Base-by-base conservation (phyloP, 2,888 invertebrate species). In the Monoplex corrugatus region DNA sequence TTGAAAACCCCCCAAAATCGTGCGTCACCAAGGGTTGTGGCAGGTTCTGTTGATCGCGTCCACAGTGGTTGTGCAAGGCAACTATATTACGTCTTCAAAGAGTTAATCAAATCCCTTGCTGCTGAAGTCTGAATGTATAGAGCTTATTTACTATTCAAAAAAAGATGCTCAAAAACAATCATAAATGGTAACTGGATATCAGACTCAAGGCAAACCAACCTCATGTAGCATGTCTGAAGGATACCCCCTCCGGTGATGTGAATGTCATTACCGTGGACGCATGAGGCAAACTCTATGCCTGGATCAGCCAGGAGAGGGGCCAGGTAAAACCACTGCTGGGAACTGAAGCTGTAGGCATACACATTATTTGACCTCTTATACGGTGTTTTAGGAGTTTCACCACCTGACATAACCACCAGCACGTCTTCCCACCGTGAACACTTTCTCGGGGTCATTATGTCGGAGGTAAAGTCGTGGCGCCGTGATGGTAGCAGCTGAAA, bases 241-340 rank as follows among this genome's bases (percentile, higher is more conserved):
- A 92, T 91, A 1, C 94, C 94, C 3, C 94, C 94, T 0, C 94
- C 94, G 1, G 93, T 93, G 19, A 94, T 91, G 89, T 92, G 94
- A 40, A 94, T 94, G 68, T 94, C 94, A 80, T 93, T 94, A 38
- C 92, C 93, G 87, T 93, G 93, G 0, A 93, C 93, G 90, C 94
- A 94, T 0, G 94, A 93, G 0, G 94, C 93, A 88, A 94, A 94
- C 87, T 94, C 94, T 50, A 94, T 94, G 32, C 94, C 94, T 0
- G 94, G 94, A 80, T 94, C 94, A 86, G 93, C 93, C 0, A 94
- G 94, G 16, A 94, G 87, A 0, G 93, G 90, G n/a, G 94, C 93
- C 19, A 94, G 89, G 80, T 92, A 92, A 68, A 91, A 94, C 94
- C 94, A 94, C 80, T 92, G 92, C 28, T 92, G 92, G 16, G 91